Conservation (phyloP, 2,888 invertebrate species). For the Creontiades dilutus region DNA sequence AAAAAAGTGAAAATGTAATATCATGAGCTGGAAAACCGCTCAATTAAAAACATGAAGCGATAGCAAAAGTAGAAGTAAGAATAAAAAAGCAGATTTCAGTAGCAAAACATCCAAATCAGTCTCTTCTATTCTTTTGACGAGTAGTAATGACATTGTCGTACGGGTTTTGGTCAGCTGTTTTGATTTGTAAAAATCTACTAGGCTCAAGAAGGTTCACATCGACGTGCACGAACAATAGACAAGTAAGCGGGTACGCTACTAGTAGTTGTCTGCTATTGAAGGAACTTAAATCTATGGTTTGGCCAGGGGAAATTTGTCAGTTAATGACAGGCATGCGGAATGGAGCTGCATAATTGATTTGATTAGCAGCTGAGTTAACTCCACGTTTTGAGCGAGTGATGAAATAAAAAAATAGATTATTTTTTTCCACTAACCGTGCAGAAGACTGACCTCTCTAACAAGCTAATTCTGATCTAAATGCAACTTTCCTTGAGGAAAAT, state of each 20-base stretch:
- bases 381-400: conserved; percentile 46
- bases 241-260: too few relatives aligned
- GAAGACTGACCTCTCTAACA: background rate
- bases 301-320: background rate
- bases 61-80: conserved; percentile 1
- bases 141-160: background rate
- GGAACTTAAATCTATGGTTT: background rate
- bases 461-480: background rate
- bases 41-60: conserved; percentile 29
- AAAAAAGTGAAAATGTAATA: background rate
- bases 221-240: background rate
- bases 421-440: conserved; percentile 27
- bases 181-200: conserved; percentile 10
- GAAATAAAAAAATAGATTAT: conserved; percentile 56
- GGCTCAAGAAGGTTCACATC: background rate
- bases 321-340: background rate
- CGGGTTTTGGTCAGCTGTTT: conserved; percentile 2
- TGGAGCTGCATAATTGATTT: background rate
- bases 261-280: background rate
- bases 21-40: background rate
- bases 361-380: background rate
- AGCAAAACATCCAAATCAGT: conserved; percentile 52
- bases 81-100: conserved; percentile 3
- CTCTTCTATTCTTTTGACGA: conserved; percentile 13
- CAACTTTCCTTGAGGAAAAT: background rate